Conservation (phyloP, 2,888 invertebrate genomes). For the Diachrysia chrysitis region DNA sequence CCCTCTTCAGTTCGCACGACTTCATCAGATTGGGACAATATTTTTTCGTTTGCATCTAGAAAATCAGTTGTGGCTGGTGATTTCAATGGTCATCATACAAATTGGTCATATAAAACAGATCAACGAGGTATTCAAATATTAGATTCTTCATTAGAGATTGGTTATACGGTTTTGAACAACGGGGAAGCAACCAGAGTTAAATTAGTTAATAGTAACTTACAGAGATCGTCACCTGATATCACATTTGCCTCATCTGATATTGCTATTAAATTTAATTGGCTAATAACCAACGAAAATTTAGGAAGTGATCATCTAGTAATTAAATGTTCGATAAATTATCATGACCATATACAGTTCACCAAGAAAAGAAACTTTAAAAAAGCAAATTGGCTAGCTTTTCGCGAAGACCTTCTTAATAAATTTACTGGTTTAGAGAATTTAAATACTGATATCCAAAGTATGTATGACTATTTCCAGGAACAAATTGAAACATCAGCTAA, state of each 20-base stretch:
- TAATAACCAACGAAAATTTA: background rate
- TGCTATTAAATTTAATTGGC: background rate
- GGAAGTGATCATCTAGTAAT: background rate
- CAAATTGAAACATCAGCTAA: background rate
- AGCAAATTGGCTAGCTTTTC: background rate
- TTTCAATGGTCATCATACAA: too few relatives aligned
- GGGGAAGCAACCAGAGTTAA: too few relatives aligned
- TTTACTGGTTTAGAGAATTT: background rate
- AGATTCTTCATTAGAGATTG: too few relatives aligned
- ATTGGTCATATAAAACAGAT: too few relatives aligned
- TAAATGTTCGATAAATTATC: background rate
- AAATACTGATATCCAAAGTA: too few relatives aligned
- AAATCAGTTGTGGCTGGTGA: too few relatives aligned
- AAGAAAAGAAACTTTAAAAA: background rate
- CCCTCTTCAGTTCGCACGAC: background rate
- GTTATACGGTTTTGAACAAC: too few relatives aligned
- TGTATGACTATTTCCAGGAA: background rate
- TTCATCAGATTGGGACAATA: background rate
- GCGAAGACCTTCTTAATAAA: background rate
- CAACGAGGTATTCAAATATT: too few relatives aligned
- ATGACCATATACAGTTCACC: background rate
- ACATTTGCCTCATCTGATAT: background rate
- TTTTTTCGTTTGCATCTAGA: background rate
- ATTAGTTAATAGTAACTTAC: background rate
- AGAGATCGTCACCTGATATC: background rate